Percentiles rank a stretch among this genome's conserved stretches.
These are phyloP conservation scores for Theonella swinhoei DNA, from an alignment of 37 sponge, comb jelly and placozoan species.

Conservation along the genomic window DNA sequence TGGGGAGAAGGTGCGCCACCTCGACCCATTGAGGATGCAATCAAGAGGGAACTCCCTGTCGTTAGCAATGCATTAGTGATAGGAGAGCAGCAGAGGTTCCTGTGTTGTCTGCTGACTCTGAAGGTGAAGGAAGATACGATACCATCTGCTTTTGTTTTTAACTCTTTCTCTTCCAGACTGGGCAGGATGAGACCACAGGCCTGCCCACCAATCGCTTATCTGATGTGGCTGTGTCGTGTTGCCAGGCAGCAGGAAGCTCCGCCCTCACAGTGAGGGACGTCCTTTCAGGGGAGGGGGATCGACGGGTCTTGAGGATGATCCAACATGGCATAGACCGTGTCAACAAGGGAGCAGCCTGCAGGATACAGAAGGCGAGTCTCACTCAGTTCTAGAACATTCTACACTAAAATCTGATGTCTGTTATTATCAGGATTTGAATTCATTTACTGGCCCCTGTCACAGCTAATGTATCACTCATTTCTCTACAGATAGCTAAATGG, in stretches of 20 bases:
- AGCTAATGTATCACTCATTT: not conserved
- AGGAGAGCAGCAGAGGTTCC: constrained; percentile 76
- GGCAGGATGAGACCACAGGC: constrained; percentile 55
- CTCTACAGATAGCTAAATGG: constrained; percentile 72
- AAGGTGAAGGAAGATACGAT: constrained; percentile 43
- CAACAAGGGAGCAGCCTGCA: constrained; percentile 61
- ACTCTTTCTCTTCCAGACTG: constrained; percentile 21
- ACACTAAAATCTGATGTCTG: not conserved
- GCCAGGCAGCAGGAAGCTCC: constrained; percentile 51
- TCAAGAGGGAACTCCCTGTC: constrained; percentile 79
- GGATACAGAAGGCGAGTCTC: constrained; percentile 48
- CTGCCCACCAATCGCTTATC: constrained; percentile 55
- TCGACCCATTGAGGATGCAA: constrained; percentile 75
- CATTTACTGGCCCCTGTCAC: too few species aligned
- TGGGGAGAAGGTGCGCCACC: constrained; percentile 91
- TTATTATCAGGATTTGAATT: not conserved
- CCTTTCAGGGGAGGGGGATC: constrained; percentile 31
- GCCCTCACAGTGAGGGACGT: constrained; percentile 70
- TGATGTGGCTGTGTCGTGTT: constrained; percentile 26
- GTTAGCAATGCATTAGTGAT: constrained; percentile 79
- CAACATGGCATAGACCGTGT: constrained; percentile 75
- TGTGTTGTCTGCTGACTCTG: constrained; percentile 78
- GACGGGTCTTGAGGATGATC: constrained; percentile 70
- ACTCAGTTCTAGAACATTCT: not conserved
- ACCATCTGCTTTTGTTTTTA: not conserved